Base-by-base conservation (phyloP, 2,797 vertebrate genomes). In the Limosa lapponica region DNA sequence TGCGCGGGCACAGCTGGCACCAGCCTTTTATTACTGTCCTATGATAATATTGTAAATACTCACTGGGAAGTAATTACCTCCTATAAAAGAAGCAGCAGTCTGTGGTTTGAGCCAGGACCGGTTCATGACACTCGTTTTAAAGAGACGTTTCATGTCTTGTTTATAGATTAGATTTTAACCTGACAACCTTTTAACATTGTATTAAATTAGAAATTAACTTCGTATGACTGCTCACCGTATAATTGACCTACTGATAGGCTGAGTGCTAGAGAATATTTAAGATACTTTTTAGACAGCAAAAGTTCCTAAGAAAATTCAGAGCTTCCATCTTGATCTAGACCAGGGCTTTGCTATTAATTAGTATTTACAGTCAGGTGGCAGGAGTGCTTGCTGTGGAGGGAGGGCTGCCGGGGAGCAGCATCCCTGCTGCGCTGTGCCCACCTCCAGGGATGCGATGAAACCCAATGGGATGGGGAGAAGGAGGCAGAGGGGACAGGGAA, bases 181-280 rank as follows among this genome's bases (percentile, higher is more conserved):
- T 64, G 94, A 89, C 94, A 91, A 91, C 87, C 80, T 95, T 95
- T 95, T 95, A 91, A 95, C 91, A 84, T 88, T 52, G 94, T 89
- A 93, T 96, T 95, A 94, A 95, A 96, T 95, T 93, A 96, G 93
- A 95, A 96, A 96, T 97, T 94, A 95, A 95, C 93, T 94, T 82
- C 27, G 30, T 90, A 69, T 41, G 77, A 73, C 73, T 87, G 94
- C 91, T 94, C 87, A 69, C 82, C 0, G 16, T 65, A 28, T 67
- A 94, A 94, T 55, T 93, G 91, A 83, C 85, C 93, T 75, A 55
- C 64, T 18, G 89, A 81, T 20, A 83, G 93, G 66, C 80, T 16
- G 90, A 81, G 79, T 6, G 87, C 84, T 80, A 66, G 32, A 15
- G 84, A 94, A 95, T 94, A 93, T 72, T 90, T 86, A 84, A 93